Evolutionary conservation across 2,888 invertebrate species (phyloP).

Genomic region (Eristalinus aeneus): DNA sequence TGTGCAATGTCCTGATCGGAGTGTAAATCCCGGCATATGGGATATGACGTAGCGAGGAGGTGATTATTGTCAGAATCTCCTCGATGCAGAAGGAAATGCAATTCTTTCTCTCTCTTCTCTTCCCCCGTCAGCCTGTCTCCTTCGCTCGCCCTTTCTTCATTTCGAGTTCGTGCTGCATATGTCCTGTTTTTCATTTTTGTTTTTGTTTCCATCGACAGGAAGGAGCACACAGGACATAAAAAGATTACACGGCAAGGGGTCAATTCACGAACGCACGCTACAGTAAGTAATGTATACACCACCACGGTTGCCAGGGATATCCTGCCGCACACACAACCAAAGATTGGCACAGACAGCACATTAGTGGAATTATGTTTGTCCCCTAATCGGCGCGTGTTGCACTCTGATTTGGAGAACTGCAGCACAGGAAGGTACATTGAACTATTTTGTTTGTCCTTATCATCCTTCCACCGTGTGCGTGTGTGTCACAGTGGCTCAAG

Average conservation of each 20-base stretch:
- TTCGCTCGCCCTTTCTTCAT: too few relatives aligned
- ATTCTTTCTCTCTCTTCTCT: background rate
- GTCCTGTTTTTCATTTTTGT: constrained; percentile 1
- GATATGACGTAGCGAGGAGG: constrained; percentile 11
- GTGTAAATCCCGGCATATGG: constrained; percentile 45
- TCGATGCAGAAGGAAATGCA: constrained; percentile 27
- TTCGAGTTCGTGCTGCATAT: constrained; percentile 28
- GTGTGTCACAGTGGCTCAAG: constrained; percentile 40
- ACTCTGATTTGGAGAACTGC: constrained; percentile 40
- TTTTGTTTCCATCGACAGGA: background rate
- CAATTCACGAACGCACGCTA: constrained; percentile 12
- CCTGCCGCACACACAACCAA: background rate
- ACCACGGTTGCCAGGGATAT: constrained; percentile 7
- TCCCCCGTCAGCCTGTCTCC: background rate
- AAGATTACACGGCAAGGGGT: constrained; percentile 33
- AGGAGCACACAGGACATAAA: constrained; percentile 2
- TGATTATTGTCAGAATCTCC: constrained; percentile 19
- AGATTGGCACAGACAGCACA: background rate
- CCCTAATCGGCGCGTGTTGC: constrained; percentile 36
- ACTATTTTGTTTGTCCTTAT: constrained; percentile 32
- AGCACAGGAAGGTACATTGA: constrained; percentile 33
- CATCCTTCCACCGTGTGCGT: background rate
- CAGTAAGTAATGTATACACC: constrained; percentile 10
- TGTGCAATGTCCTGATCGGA: background rate
- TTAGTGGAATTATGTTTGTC: background rate